Conservation (phyloP, 2,888 invertebrate genomes). For the Pseudoips prasinana region DNA sequence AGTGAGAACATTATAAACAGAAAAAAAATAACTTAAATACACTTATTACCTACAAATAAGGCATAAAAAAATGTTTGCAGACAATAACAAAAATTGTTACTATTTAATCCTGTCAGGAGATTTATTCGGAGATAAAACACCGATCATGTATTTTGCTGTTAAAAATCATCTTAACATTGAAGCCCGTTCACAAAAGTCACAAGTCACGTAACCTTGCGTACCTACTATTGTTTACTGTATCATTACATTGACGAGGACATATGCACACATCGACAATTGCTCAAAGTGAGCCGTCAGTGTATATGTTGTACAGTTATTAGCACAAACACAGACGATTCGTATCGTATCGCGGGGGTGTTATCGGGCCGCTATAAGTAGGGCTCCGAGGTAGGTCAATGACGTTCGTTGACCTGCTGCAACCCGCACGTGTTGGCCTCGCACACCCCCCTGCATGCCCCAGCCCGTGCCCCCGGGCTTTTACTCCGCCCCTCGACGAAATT, state of each 20-base stretch:
- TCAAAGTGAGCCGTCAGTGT: conserved; percentile 28
- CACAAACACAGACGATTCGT: conserved; percentile 39
- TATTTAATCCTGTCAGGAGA: too few species aligned
- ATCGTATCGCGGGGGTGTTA: conserved; percentile 61
- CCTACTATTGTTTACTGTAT: conserved; percentile 41
- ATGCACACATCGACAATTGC: conserved; percentile 25
- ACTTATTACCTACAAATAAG: too few species aligned
- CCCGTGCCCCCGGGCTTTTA: conserved; percentile 14
- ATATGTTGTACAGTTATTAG: conserved; percentile 26
- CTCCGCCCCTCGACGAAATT: conserved; percentile 28
- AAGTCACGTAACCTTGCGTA: conserved; percentile 15
- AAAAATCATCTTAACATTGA: conserved; percentile 16
- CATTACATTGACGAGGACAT: conserved; percentile 34
- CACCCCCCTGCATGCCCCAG: conserved; percentile 15
- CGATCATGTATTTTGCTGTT: background rate
- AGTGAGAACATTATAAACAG: too few species aligned
- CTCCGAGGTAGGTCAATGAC: conserved; percentile 79
- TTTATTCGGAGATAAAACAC: too few species aligned
- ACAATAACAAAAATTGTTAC: too few species aligned
- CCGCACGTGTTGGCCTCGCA: conserved; percentile 74
- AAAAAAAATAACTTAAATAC: too few species aligned
- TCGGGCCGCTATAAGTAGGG: conserved; percentile 65
- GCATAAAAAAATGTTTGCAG: too few species aligned
- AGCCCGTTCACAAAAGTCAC: background rate
- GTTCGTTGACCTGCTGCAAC: conserved; percentile 77